Base-by-base conservation (phyloP, 2,888 invertebrate species). In the Anoplius nigerrimus region DNA sequence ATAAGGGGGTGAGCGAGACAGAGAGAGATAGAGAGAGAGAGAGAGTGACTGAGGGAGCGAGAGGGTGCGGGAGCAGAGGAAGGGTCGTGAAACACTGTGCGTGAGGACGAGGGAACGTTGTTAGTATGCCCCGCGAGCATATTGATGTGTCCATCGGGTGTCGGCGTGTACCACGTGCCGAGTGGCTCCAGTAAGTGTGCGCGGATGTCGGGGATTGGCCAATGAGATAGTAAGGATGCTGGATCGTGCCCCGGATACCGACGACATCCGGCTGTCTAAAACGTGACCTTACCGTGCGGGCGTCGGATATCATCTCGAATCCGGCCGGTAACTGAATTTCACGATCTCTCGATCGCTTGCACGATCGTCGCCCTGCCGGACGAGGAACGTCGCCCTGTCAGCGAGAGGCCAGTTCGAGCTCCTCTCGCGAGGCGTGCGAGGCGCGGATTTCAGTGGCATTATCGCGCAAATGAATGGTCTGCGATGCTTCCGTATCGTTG, bases 201-300 rank as follows among this genome's bases (percentile, higher is more conserved):
- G 79, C 71, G 77, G 69, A 68, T 77, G 70, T 60, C 64, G 71
- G 68, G 74, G 56, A 69, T 69, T 74, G 72, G 72, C 83, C 81
- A 84, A 82, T 84, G 74, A 77, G 79, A 82, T 74, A 74, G 72
- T 75, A 64, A 76, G 73, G 80, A 83, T 78, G 77, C 77, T 78
- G 75, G 64, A 63, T 61, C 71, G 66, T 65, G 75, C 62, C 70
- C 45, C 51, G 76, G 67, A 78, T 74, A 79, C 69, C 70, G 67
- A 71, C 65, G 66, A 72, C 67, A 69, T 73, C 60, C 59, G 13
- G 58, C 56, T 62, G 60, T 58, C 51, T 62, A 53, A 67, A 71
- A 71, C 69, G 71, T 76, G 75, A 79, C 66, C 59, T 76, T 71
- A 71, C 66, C 71, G 53, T 63, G 62, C 69, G 68, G 58, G 67